Conservation (phyloP, 2,113 vertebrate genomes). For the western clawed frog (Xenopus tropicalis) region UCB_Xtro_10.0 CM004451.2:22089501-22090000, state of each 20-base stretch:
- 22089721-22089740: constrained; percentile 46
- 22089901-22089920: constrained; percentile 39
- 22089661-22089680: constrained; percentile 79
- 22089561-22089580: constrained; percentile 53
- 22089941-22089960: no score
- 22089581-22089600: constrained; percentile 65
- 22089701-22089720: constrained; percentile 59
- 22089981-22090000: no score
- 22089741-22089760: constrained; percentile 67
- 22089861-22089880: constrained; percentile 61
- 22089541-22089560: constrained; percentile 49
- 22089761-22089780: constrained; percentile 87
- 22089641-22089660: constrained; percentile 63
- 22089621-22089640: constrained; percentile 77
- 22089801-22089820: constrained; percentile 86
- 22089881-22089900: constrained; percentile 52
- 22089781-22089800: constrained; percentile 71
- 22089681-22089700: constrained; percentile 50
- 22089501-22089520: constrained; percentile 44
- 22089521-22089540: constrained; percentile 58
- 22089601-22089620: constrained; percentile 46
- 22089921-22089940: no score
- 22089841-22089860: constrained; percentile 75
- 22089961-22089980: no score
- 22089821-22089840: constrained; percentile 88